phyloP scores from a whole-genome alignment of 2,113 vertebrate species.

The Ceuthmochares aereus region DNA sequence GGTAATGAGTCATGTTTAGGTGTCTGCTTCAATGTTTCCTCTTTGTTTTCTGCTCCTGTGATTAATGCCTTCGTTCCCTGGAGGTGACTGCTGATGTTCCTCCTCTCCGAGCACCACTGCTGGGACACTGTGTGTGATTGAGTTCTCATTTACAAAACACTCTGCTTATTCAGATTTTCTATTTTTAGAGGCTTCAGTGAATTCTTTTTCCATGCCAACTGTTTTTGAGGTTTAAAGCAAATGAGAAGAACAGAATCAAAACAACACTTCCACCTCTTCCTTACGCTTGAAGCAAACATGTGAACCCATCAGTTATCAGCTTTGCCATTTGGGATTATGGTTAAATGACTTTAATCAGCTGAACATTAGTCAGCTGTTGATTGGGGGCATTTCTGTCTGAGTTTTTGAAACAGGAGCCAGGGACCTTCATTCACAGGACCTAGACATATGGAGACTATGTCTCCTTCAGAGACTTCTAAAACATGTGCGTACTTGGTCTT shows the following conservation, averaged over 20 bases:
- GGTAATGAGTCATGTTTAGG: constrained; percentile 47
- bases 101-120: not conserved
- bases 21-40: constrained; percentile 9
- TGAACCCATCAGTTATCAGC: not conserved
- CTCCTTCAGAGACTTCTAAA: not conserved
- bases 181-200: constrained; percentile 21
- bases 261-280: not conserved
- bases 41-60: constrained; percentile 7
- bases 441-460: no score
- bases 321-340: not conserved
- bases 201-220: not conserved
- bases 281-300: not conserved
- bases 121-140: not conserved
- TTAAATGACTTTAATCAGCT: not conserved
- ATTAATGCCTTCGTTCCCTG: not conserved
- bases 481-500: not conserved
- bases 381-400: not conserved
- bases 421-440: not conserved
- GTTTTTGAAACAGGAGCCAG: not conserved
- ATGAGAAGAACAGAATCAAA: not conserved
- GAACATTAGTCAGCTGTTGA: not conserved
- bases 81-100: not conserved
- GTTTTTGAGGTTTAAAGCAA: constrained; percentile 32
- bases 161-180: constrained; percentile 37
- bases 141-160: constrained; percentile 32